phyloP scores from a whole-genome alignment of 2,888 invertebrate genomes.

The Drosophila incognita region DNA sequence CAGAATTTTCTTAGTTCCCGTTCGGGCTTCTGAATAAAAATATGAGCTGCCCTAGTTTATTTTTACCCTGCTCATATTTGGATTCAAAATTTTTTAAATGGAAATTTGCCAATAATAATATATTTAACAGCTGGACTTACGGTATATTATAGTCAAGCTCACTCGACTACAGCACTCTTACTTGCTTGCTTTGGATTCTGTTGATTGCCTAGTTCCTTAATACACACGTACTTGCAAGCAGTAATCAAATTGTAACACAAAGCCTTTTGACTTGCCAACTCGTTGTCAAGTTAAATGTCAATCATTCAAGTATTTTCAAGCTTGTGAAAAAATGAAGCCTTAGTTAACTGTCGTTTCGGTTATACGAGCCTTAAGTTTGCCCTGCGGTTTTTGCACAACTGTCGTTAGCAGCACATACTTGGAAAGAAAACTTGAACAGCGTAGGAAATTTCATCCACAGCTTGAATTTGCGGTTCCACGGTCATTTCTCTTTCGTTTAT shows the following conservation, averaged over 20 bases:
- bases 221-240: neutral
- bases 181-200: constrained; percentile 13
- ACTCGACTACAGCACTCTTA: neutral
- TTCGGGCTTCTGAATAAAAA: too few relatives aligned
- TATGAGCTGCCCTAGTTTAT: too few relatives aligned
- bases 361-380: constrained; percentile 25
- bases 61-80: too few relatives aligned
- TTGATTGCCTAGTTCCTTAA: constrained; percentile 14
- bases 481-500: constrained; percentile 48
- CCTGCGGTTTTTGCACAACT: constrained; percentile 37
- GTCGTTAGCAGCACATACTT: constrained; percentile 18
- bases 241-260: constrained; percentile 1
- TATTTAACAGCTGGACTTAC: neutral
- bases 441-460: constrained; percentile 16
- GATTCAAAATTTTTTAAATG: neutral
- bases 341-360: constrained; percentile 56
- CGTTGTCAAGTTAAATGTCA: constrained; percentile 2
- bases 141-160: neutral
- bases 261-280: constrained; percentile 1
- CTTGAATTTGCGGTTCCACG: constrained; percentile 3
- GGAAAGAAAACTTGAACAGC: constrained; percentile 21
- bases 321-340: constrained; percentile 28
- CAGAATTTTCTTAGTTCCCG: too few relatives aligned
- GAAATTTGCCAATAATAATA: neutral
- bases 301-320: constrained; percentile 9